phyloP scores from a whole-genome alignment of 2,797 vertebrate species.

The Aphelocoma californica region DNA sequence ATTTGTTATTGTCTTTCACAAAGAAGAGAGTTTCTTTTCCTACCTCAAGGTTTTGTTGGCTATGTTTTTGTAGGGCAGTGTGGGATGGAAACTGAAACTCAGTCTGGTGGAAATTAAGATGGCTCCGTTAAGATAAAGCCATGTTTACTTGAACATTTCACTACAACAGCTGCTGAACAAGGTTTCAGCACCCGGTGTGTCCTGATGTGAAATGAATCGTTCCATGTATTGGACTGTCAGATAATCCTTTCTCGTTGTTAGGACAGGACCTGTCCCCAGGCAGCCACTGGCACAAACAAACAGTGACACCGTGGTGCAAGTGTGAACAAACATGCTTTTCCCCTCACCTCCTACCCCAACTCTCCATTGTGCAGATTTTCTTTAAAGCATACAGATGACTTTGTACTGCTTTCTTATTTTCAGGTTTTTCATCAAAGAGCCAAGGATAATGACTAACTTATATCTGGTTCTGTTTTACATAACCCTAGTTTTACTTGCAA shows the following conservation, averaged over 20 bases:
- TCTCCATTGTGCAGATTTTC: background rate
- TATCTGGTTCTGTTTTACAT: slow-evolving; percentile 91
- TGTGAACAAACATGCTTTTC: background rate
- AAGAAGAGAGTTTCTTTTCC: background rate
- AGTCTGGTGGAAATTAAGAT: background rate
- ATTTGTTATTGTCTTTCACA: background rate
- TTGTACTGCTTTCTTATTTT: slow-evolving; percentile 54
- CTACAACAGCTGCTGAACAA: background rate
- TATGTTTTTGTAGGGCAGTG: background rate
- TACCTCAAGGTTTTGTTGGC: background rate
- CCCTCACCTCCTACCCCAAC: background rate
- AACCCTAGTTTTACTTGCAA: slow-evolving; percentile 89
- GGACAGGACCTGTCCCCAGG: background rate
- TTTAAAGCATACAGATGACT: background rate
- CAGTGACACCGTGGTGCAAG: too few species aligned
- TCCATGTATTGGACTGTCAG: background rate
- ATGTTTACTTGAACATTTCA: background rate
- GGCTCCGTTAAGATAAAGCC: background rate
- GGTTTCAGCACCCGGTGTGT: background rate
- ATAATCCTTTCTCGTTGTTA: fast-evolving
- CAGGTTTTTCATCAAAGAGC: slow-evolving; percentile 79
- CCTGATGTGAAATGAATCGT: background rate
- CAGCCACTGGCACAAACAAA: background rate
- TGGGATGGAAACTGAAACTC: background rate
- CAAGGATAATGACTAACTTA: slow-evolving; percentile 83